phyloP scores from a whole-genome alignment of 2,113 vertebrate genomes.

The Pseudorectes ferrugineus region DNA sequence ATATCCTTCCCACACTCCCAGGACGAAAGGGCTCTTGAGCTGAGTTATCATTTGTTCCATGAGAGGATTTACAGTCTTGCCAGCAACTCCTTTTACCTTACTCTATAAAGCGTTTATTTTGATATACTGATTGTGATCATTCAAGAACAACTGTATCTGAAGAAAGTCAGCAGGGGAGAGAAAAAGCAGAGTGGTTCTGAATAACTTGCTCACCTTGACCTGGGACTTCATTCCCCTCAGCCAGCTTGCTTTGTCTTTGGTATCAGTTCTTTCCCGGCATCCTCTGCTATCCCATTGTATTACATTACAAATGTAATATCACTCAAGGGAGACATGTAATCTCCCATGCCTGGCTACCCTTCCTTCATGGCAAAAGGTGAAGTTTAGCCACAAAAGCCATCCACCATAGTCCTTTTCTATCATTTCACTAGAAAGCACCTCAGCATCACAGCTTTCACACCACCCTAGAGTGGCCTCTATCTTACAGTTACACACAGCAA shows the following conservation, averaged over 20 bases:
- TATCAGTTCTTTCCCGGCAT: neutral
- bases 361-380: neutral
- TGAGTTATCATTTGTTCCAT: constrained; percentile 71
- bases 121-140: constrained; percentile 69
- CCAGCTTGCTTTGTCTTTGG: neutral
- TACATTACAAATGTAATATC: neutral
- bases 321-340: neutral
- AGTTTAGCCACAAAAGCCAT: neutral
- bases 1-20: constrained; percentile 46
- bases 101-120: constrained; percentile 69
- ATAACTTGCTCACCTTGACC: constrained; percentile 35
- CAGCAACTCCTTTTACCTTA: constrained; percentile 67
- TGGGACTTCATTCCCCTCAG: neutral
- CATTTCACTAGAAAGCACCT: neutral
- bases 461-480: neutral
- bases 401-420: neutral
- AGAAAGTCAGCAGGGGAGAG: constrained; percentile 28
- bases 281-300: neutral
- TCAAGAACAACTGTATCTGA: constrained; percentile 68
- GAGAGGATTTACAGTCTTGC: constrained; percentile 73
- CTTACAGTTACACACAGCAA: neutral
- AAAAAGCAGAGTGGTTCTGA: neutral
- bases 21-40: constrained; percentile 69
- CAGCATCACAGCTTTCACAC: neutral
- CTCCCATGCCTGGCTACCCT: neutral